A percentile compares a stretch with the other conserved stretches of the same genome.
Conservation (phyloP, 2,113 vertebrate genomes). For the Serilophus lunatus region DNA sequence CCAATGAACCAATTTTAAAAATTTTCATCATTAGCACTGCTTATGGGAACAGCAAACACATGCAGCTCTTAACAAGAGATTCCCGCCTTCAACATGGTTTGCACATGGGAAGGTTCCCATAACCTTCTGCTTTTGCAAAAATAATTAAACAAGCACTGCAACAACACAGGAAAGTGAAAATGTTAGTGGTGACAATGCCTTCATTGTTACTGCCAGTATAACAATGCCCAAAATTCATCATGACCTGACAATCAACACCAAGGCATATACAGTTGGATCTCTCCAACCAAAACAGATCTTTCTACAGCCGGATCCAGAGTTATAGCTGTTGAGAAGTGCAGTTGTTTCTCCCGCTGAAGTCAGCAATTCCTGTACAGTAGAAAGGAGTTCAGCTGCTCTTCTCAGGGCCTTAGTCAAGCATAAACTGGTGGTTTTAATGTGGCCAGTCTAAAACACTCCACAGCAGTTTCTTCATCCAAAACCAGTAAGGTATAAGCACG, state of each 20-base stretch:
- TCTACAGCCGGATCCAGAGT: not conserved
- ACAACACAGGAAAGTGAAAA: slow-evolving; percentile 42
- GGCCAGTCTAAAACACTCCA: not conserved
- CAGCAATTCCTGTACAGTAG: not conserved
- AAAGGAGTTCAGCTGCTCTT: not conserved
- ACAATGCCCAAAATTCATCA: slow-evolving; percentile 18
- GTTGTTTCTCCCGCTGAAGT: not conserved
- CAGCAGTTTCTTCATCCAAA: not conserved
- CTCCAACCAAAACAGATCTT: slow-evolving; percentile 11
- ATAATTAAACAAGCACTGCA: not conserved
- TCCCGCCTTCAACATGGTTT: not conserved
- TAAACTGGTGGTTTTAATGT: not conserved
- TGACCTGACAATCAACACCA: not conserved
- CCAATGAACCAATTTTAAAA: not conserved
- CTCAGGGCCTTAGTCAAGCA: not conserved
- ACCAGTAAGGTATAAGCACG: not conserved
- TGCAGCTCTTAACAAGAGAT: not conserved
- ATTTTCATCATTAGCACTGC: not conserved
- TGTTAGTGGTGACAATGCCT: not conserved
- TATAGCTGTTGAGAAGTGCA: not conserved
- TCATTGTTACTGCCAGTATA: not conserved
- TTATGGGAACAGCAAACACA: not conserved
- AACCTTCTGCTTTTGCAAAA: not conserved
- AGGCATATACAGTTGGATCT: not conserved
- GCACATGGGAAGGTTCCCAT: not conserved